Evolutionary conservation across 2,113 vertebrate species (phyloP), one percentile per base, ranked within the genome.

Genomic region (Pionites leucogaster): DNA sequence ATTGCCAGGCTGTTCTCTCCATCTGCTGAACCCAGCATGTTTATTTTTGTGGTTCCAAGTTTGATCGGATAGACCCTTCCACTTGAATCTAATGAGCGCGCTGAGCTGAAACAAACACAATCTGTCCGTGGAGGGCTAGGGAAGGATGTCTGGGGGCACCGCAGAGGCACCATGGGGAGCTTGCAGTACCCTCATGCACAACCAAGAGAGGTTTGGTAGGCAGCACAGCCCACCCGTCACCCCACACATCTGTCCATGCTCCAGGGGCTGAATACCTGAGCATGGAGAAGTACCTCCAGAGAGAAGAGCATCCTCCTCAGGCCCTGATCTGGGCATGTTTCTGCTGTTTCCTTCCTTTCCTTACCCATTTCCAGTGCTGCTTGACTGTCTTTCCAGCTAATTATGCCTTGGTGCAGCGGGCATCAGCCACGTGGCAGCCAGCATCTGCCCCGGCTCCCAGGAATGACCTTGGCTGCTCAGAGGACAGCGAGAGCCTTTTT

Each of bases 71-170:
- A 11, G 4, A 81, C 78, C 84, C 81, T 92, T 84, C 53, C 91
- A 78, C 82, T 92, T 91, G 17, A 53, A 77, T 55, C 62, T 90
- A 84, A 63, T 33, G 46, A 90, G 55, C 2, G 35, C 14, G 1
- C 69, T 49, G 88, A 86, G 84, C 92, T 83, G 95, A 85, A 96
- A 78, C 94, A 92, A 95, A 64, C 59, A 74, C 63, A 69, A 44
- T 83, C 86, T 85, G 91, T 41, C 39, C 41, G 1, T 1, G 12
- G 86, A 88, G 87, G 90, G 69, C 18, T 16, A 3, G 23, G 60
- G 78, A 70, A 42, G 74, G 81, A 64, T 79, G 64, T 9, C 31
- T 60, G n/a, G 81, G 69, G 89, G 52, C 88, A 65, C 33, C 8
- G 24, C 7, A 14, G 63, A 13, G 42, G 44, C 17, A 23, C 53